These are phyloP conservation scores for Dromococcyx pavoninus DNA, from an alignment of 2,797 vertebrate species.

Conservation along the genomic window DNA sequence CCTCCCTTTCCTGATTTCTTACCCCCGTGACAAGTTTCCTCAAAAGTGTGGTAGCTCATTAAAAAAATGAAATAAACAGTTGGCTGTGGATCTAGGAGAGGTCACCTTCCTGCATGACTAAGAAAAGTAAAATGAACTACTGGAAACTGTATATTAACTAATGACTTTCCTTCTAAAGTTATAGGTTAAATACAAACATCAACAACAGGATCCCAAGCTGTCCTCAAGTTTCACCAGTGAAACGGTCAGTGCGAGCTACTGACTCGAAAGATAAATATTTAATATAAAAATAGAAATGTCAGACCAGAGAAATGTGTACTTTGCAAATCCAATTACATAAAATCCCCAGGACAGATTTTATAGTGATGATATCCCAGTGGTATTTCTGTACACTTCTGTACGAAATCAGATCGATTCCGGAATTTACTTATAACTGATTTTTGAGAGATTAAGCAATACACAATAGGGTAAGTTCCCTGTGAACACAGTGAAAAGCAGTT, in stretches of 20 bases:
- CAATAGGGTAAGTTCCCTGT: neutral
- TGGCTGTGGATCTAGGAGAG: neutral
- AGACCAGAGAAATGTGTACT: neutral
- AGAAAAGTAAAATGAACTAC: neutral
- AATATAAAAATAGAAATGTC: conserved; percentile 20
- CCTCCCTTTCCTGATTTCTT: too few species aligned
- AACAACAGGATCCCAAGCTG: neutral
- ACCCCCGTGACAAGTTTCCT: neutral
- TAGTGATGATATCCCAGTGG: neutral
- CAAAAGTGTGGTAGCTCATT: neutral
- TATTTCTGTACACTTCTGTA: neutral
- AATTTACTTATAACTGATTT: conserved; percentile 26
- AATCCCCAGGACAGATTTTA: conserved; percentile 8
- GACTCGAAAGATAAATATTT: conserved; percentile 43
- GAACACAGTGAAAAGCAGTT: neutral
- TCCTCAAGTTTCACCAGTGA: neutral
- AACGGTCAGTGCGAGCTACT: neutral
- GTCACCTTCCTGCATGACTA: neutral
- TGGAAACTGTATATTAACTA: neutral
- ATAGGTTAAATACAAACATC: conserved; percentile 36
- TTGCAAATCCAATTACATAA: conserved; percentile 52
- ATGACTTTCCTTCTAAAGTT: neutral
- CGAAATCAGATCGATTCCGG: conserved; percentile 6
- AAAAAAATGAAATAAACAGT: neutral
- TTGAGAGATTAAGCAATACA: neutral